These are phyloP conservation scores for Prionace glauca DNA, from an alignment of 2,797 vertebrate genomes.

Conservation along the genomic window DNA sequence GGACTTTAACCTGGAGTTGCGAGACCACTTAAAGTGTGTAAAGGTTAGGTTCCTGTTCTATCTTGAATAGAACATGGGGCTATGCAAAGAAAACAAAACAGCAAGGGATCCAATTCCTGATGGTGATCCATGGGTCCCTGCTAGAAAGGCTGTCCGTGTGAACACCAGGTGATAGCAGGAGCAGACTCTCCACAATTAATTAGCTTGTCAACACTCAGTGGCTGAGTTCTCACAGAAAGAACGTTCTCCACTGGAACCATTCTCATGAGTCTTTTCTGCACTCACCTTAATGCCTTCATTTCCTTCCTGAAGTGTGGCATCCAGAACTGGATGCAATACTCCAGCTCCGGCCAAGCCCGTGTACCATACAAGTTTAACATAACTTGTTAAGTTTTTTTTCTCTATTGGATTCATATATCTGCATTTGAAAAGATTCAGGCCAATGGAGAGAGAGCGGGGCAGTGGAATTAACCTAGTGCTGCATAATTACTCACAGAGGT, in stretches of 20 bases:
- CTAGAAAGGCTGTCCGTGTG: neutral
- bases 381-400: neutral
- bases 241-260: neutral
- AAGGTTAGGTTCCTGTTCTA: neutral
- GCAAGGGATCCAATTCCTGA: neutral
- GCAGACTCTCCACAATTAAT: neutral
- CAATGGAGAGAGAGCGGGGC: neutral
- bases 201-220: neutral
- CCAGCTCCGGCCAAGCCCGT: neutral
- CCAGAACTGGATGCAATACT: neutral
- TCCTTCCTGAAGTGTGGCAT: neutral
- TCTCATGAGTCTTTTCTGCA: neutral
- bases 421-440: neutral
- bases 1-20: no score
- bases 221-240: neutral
- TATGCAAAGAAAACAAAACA: neutral
- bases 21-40: no score
- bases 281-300: neutral
- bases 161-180: neutral
- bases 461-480: neutral
- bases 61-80: neutral
- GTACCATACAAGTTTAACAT: neutral
- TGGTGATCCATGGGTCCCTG: neutral
- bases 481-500: neutral
- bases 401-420: neutral